Evolutionary conservation across 2,797 vertebrate genomes (phyloP).

Genomic region (Emys orbicularis): DNA sequence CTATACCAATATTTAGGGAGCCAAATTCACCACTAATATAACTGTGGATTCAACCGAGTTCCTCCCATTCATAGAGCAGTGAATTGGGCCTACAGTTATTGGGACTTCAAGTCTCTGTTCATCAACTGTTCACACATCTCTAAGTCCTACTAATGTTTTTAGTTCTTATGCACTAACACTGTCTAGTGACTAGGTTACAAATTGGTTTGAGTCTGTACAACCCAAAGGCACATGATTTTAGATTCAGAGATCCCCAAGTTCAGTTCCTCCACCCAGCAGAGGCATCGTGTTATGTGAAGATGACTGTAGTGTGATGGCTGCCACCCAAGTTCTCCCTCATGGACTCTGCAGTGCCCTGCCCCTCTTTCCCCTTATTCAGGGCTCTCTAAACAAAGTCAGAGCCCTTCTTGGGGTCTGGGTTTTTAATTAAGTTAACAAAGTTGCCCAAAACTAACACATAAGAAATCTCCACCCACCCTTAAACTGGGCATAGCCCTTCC

Average conservation of each 20-base stretch:
- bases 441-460: background rate
- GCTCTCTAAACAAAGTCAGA: background rate
- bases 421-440: background rate
- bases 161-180: background rate
- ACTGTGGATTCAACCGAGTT: background rate
- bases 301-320: background rate
- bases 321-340: background rate
- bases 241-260: background rate
- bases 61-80: background rate
- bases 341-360: background rate
- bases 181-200: background rate
- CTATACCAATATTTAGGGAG: background rate
- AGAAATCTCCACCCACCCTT: background rate
- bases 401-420: background rate
- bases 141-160: background rate
- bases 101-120: background rate
- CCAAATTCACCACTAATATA: background rate
- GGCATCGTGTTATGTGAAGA: background rate
- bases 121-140: background rate
- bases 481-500: background rate
- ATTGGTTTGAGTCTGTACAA: background rate
- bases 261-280: background rate
- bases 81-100: background rate
- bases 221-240: background rate
- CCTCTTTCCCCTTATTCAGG: background rate